phyloP scores from a whole-genome alignment of 2,113 vertebrate genomes.

The Muntiacus reevesi region DNA sequence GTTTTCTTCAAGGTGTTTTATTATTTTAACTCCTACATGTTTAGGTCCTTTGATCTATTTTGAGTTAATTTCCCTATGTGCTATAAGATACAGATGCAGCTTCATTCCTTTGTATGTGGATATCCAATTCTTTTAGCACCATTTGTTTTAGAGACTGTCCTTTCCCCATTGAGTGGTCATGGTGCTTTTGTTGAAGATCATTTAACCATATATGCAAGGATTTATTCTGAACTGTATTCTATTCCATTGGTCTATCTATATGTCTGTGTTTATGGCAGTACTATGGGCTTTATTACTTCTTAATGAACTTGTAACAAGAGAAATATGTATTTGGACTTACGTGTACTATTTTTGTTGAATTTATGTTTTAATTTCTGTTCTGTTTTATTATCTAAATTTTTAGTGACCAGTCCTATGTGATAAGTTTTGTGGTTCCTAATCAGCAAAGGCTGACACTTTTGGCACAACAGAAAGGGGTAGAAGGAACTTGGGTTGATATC shows the following conservation, averaged over 20 bases:
- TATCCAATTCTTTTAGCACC: neutral
- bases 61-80: neutral
- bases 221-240: neutral
- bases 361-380: neutral
- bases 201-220: neutral
- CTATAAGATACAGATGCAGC: neutral
- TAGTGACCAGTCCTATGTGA: constrained; percentile 96
- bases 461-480: constrained; percentile 89
- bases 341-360: neutral
- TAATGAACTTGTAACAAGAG: constrained; percentile 3
- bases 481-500: constrained; percentile 90
- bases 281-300: neutral
- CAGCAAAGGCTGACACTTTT: constrained; percentile 90
- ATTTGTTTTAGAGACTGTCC: neutral
- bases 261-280: neutral
- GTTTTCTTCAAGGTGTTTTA: neutral
- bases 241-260: neutral
- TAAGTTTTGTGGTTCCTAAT: constrained; percentile 98
- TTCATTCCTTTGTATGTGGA: neutral
- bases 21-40: neutral
- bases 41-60: constrained; percentile 10
- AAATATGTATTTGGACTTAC: neutral
- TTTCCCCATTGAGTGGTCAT: neutral
- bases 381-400: constrained; percentile 52
- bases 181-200: neutral